Percentiles rank a stretch among this genome's conserved stretches.
phyloP scores from a whole-genome alignment of 2,113 vertebrate species.

The Mugil cephalus region DNA sequence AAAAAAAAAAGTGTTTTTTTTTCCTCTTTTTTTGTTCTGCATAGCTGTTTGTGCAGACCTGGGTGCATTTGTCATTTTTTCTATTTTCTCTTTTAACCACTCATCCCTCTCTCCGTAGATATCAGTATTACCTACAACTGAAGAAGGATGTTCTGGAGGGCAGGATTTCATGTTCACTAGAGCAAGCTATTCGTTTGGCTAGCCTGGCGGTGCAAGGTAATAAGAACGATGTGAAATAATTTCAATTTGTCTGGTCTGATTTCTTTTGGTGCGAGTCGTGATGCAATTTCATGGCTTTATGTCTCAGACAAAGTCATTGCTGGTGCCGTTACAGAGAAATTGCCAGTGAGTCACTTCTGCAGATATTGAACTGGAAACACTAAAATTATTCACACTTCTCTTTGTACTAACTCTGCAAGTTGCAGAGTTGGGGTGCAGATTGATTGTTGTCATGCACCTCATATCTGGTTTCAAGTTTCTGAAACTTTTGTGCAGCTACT shows the following conservation, averaged over 20 bases:
- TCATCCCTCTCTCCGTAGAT: slow-evolving; percentile 82
- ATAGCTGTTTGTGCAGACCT: not conserved
- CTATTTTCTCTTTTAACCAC: not conserved
- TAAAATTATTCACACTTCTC: too few species aligned
- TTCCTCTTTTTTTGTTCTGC: not conserved
- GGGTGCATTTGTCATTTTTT: not conserved
- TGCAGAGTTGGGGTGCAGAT: too few species aligned
- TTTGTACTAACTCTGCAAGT: too few species aligned
- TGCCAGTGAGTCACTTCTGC: too few species aligned
- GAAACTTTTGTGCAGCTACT: slow-evolving; percentile 3
- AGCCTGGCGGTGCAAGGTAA: slow-evolving; percentile 98
- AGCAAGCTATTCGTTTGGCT: slow-evolving; percentile 94
- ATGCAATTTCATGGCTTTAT: too few species aligned
- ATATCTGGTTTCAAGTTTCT: slow-evolving; percentile 4
- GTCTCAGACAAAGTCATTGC: too few species aligned
- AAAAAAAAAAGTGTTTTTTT: not conserved
- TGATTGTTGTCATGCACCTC: too few species aligned
- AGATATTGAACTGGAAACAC: too few species aligned
- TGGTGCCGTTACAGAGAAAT: too few species aligned
- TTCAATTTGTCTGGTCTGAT: not conserved
- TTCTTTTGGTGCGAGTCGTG: slow-evolving; percentile 1
- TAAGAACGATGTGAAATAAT: not conserved
- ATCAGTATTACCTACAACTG: slow-evolving; percentile 99
- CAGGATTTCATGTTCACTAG: slow-evolving; percentile 92
- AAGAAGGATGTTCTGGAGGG: slow-evolving; percentile 98